Evolutionary conservation across 2,888 invertebrate genomes (phyloP), one percentile per base, ranked within the genome.

Genomic region (Drosophila nr. fundita): DNA sequence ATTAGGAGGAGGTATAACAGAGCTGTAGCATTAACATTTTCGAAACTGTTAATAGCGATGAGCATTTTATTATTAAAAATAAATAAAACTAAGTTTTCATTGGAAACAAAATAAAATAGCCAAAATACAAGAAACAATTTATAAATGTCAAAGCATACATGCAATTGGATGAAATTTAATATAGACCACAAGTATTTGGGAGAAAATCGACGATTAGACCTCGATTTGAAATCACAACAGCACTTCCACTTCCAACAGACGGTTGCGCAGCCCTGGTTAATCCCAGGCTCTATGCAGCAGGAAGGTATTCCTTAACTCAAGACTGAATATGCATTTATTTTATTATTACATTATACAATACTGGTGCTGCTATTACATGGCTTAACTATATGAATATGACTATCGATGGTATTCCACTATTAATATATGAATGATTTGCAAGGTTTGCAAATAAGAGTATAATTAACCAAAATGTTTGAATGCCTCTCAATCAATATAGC

Each of bases 1-100:
- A 18, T 36, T 52, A 36, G 32, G 18, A n/a, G 57, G 13, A 36
- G 45, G 21, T 18, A 40, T 58, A 49, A 60, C 70, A 69, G 49
- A 4, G 29, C n/a, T 10, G 15, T 11, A 36, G 8, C 11, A 50
- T 52, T 64, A 75, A 64, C 45, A 76, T 38, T 61, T 52, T 13
- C 13, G 2, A n/a, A 32, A 42, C 60, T 61, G 60, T 53, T 32
- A 53, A 27, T 38, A 7, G 11, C 59, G 6, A 50, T 30, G 11
- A 18, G 11, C 10, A 32, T 32, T 38, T 53, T 29, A 4, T 13
- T 13, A 13, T 24, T 21, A 8, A 7, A 36, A 21, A 29, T 7
- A 4, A 55, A 8, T 55, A 27, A n/a, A 18, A 1, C n/a, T 29
- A 4, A 4, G 1, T 24, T 45, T 24, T 4, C 21, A 32, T 50